phyloP scores from a whole-genome alignment of 1,140 invertebrate genomes.

The Zophobas atratus region DNA sequence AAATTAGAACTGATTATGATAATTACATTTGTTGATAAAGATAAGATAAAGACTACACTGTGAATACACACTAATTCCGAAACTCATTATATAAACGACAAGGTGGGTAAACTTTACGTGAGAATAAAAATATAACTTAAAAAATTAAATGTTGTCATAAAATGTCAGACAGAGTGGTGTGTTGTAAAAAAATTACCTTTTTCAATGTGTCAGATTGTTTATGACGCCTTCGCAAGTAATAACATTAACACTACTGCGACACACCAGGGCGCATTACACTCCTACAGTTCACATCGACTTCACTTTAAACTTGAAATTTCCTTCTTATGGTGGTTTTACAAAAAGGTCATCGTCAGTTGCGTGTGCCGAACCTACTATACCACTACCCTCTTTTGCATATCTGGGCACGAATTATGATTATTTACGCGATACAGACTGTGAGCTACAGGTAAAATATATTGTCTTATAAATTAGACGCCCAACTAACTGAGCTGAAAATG shows the following conservation, averaged over 20 bases:
- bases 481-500: background rate
- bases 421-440: constrained; percentile 28
- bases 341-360: constrained; percentile 56
- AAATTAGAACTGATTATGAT: constrained; percentile 23
- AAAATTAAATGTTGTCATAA: constrained; percentile 7
- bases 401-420: constrained; percentile 50
- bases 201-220: constrained; percentile 5
- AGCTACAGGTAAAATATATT: constrained; percentile 50
- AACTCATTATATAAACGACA: background rate
- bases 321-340: constrained; percentile 43
- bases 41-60: constrained; percentile 43
- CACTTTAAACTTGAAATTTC: constrained; percentile 11
- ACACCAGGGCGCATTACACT: background rate
- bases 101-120: constrained; percentile 2
- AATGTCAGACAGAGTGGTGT: background rate
- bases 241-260: constrained; percentile 17
- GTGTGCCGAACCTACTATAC: constrained; percentile 32
- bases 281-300: constrained; percentile 2
- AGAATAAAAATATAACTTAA: background rate
- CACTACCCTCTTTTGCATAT: constrained; percentile 53
- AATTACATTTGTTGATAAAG: constrained; percentile 31
- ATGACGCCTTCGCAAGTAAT: constrained; percentile 5
- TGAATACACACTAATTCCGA: background rate
- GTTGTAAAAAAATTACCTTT: background rate
- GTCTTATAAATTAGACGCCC: constrained; percentile 5